Evolutionary conservation across 2,797 vertebrate genomes (phyloP).

Genomic region (Yasuhikotakia modesta): DNA sequence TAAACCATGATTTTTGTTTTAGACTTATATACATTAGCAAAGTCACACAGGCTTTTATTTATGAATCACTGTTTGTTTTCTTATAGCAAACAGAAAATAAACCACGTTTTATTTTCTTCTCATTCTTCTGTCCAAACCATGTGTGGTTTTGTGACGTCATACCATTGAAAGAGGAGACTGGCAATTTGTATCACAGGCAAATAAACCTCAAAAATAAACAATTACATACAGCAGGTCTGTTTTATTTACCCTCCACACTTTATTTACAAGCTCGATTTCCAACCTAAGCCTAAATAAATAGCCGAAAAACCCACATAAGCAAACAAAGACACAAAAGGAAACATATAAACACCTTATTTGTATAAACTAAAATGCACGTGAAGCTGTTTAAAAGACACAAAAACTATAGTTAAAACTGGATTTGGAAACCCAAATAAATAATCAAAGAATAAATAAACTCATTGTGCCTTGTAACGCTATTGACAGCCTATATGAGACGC

Average conservation of each 20-base stretch:
- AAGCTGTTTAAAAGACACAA: not conserved
- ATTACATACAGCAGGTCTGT: not conserved
- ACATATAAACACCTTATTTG: no score
- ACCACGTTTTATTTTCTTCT: no score
- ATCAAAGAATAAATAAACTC: not conserved
- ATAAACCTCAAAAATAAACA: not conserved
- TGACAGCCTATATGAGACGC: not conserved
- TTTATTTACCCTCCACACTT: not conserved
- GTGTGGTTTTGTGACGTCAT: not conserved
- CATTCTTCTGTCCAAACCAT: not conserved
- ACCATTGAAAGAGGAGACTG: not conserved
- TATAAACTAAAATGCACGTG: not conserved
- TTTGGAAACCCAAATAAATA: not conserved
- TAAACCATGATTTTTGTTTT: not conserved
- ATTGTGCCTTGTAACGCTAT: not conserved
- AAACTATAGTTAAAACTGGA: not conserved
- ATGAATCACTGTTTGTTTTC: not conserved
- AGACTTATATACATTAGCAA: not conserved
- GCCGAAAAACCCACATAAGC: not conserved
- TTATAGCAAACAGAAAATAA: no score
- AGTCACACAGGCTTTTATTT: not conserved
- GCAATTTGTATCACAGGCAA: not conserved
- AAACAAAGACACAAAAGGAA: no score
- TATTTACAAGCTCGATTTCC: no score
- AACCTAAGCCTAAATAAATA: not conserved